Percentiles rank a stretch among this genome's conserved stretches.
Conservation (phyloP, 2,113 vertebrate species). For the Channa maculata region DNA sequence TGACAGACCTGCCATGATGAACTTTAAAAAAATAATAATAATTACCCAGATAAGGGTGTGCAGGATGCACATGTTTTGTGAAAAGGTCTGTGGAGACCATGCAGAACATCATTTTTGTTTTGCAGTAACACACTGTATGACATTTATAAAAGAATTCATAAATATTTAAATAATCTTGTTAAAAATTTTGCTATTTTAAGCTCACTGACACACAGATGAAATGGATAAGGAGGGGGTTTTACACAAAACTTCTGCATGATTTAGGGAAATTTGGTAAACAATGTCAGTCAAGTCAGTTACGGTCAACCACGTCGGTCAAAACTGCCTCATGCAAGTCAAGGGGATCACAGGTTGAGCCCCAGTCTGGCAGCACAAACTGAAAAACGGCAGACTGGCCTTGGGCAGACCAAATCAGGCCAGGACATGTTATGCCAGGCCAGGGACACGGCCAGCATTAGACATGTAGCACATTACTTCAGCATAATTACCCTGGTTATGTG, state of each 20-base stretch:
- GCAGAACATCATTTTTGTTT: not conserved
- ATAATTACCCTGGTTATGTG: constrained; percentile 67
- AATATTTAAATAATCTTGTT: not conserved
- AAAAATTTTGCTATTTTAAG: not conserved
- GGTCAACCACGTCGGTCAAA: not conserved
- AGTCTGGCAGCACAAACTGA: not conserved
- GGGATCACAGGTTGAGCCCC: constrained; percentile 19
- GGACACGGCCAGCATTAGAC: constrained; percentile 64
- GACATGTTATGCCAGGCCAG: constrained; percentile 34
- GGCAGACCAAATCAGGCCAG: constrained; percentile 33
- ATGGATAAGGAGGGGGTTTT: not conserved
- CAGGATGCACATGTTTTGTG: not conserved
- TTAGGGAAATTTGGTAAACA: not conserved
- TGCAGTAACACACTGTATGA: too few species aligned
- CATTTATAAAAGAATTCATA: too few species aligned
- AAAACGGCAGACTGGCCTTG: constrained; percentile 31
- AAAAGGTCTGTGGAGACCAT: not conserved
- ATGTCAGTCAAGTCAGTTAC: not conserved
- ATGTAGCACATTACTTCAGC: constrained; percentile 73
- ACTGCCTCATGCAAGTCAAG: not conserved
- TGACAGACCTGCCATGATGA: not conserved
- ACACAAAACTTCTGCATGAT: not conserved
- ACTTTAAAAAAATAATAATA: not conserved
- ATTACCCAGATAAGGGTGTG: not conserved
- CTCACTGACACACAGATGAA: not conserved